Conservation (phyloP, 2,797 vertebrate species). For the Ctenopoma kingsleyae region DNA sequence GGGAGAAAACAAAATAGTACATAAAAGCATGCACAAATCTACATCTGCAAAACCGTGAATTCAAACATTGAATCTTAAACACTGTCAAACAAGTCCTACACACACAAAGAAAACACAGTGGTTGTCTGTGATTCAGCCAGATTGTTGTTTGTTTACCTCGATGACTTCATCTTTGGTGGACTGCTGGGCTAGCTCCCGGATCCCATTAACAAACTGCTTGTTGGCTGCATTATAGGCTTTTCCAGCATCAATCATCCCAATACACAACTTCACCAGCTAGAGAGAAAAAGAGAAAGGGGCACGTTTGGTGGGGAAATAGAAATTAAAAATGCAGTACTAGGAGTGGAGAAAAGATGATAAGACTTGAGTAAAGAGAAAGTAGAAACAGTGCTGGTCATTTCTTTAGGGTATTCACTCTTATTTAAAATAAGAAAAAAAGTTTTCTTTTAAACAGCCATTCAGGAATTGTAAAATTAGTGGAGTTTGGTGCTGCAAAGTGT, state of each 20-base stretch:
- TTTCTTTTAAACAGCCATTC: slow-evolving; percentile 17
- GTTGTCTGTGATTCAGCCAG: not conserved
- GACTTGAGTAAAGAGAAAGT: slow-evolving; percentile 11
- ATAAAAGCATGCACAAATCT: not conserved
- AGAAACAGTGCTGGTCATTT: not conserved
- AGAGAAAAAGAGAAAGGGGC: slow-evolving; percentile 43
- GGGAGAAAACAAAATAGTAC: not conserved
- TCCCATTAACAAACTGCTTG: slow-evolving; percentile 96
- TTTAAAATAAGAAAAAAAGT: slow-evolving; percentile 20
- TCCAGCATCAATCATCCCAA: slow-evolving; percentile 97
- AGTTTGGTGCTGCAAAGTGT: slow-evolving; percentile 11
- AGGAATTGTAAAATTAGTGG: not conserved
- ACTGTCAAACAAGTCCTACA: not conserved
- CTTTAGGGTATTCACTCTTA: slow-evolving; percentile 11
- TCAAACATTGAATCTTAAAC: not conserved
- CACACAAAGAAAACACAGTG: not conserved
- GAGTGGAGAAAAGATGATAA: not conserved
- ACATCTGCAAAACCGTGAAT: not conserved
- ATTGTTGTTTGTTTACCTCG: slow-evolving; percentile 86
- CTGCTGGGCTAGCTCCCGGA: slow-evolving; percentile 95
- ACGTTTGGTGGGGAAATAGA: not conserved
- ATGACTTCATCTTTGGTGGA: slow-evolving; percentile 94
- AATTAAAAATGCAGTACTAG: not conserved
- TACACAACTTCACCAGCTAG: slow-evolving; percentile 96
- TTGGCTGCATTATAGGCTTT: slow-evolving; percentile 97